phyloP scores from a whole-genome alignment of 2,888 invertebrate species.

The Ramazzottius varieornatus region DNA sequence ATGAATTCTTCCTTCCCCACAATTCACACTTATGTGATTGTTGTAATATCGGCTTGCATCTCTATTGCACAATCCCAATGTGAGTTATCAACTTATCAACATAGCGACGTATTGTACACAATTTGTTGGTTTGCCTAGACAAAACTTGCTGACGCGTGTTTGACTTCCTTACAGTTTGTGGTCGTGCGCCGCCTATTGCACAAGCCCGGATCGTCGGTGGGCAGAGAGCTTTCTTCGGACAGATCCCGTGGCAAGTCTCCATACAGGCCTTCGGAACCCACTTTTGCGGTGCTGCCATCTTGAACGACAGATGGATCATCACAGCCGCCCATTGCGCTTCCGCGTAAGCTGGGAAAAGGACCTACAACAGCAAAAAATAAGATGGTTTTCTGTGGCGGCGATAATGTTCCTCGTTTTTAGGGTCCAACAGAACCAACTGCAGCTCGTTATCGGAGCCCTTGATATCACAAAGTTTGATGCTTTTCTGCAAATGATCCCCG shows the following conservation, averaged over 20 bases:
- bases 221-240: neutral
- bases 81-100: neutral
- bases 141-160: neutral
- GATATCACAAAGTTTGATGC: slow-evolving; percentile 1
- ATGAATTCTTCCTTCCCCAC: neutral
- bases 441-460: neutral
- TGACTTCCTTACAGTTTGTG: neutral
- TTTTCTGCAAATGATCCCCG: slow-evolving; percentile 4
- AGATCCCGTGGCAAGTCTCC: neutral
- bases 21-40: neutral
- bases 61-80: neutral
- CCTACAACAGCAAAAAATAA: neutral
- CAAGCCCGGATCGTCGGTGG: neutral
- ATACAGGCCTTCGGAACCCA: neutral
- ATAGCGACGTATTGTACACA: neutral
- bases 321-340: neutral
- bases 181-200: neutral
- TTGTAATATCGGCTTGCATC: neutral
- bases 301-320: neutral
- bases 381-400: neutral
- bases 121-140: neutral
- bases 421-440: neutral
- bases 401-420: neutral
- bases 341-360: neutral
- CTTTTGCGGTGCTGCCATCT: neutral